Conservation (phyloP, 2,797 vertebrate species). For the Oophaga sylvatica region DNA sequence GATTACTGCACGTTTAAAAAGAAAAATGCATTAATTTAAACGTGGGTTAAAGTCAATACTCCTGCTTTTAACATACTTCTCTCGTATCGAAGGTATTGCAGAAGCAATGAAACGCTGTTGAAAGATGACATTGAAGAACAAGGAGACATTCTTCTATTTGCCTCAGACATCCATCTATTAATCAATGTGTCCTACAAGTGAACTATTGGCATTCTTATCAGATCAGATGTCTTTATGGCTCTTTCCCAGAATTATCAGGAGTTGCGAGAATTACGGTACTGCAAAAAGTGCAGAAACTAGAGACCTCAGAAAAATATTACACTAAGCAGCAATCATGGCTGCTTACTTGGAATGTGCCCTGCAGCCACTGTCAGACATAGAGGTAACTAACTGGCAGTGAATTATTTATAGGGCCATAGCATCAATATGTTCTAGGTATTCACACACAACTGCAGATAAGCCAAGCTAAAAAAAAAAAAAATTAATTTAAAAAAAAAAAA, state of each 20-base stretch:
- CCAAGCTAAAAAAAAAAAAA: background rate
- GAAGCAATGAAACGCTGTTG: background rate
- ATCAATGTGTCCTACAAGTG: conserved; percentile 1
- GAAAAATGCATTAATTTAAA: background rate
- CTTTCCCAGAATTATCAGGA: background rate
- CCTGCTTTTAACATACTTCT: conserved; percentile 13
- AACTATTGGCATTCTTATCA: conserved; percentile 11
- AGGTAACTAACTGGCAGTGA: conserved; percentile 14
- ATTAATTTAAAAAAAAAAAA: background rate
- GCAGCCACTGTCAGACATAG: conserved; percentile 41
- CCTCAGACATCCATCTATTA: background rate
- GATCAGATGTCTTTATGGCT: background rate
- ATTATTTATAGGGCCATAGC: conserved; percentile 41
- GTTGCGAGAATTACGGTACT: conserved; percentile 13
- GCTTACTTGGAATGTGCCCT: conserved; percentile 21
- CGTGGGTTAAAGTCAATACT: background rate
- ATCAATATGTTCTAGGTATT: conserved; percentile 41
- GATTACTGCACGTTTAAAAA: background rate
- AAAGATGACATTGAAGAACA: accelerated
- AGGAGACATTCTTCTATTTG: conserved; percentile 29
- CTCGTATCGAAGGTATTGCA: conserved; percentile 1
- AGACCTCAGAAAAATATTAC: conserved; percentile 16
- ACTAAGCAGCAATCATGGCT: conserved; percentile 10
- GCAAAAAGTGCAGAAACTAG: background rate
- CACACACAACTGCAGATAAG: background rate